A percentile compares a stretch with the other conserved stretches of the same genome.
Evolutionary conservation across 2,113 vertebrate genomes (phyloP).

Genomic region (Felis catus): F.catus_Fca126_mat1.0 CM031412.1:185477501-185478000

Average conservation of each 20-base stretch:
- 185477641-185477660: background rate
- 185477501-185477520: background rate
- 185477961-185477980: background rate
- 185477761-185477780: background rate
- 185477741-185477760: background rate
- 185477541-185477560: background rate
- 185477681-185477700: background rate
- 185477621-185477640: background rate
- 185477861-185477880: background rate
- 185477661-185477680: background rate
- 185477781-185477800: background rate
- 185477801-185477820: background rate
- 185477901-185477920: background rate
- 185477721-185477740: background rate
- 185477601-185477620: background rate
- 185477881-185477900: background rate
- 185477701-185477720: background rate
- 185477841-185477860: background rate
- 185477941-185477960: background rate
- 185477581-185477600: background rate
- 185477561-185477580: background rate
- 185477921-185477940: background rate
- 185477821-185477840: background rate
- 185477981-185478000: background rate
- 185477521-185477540: background rate